Evolutionary conservation across 2,888 invertebrate species (phyloP).

Genomic region (Apoda limacodes): DNA sequence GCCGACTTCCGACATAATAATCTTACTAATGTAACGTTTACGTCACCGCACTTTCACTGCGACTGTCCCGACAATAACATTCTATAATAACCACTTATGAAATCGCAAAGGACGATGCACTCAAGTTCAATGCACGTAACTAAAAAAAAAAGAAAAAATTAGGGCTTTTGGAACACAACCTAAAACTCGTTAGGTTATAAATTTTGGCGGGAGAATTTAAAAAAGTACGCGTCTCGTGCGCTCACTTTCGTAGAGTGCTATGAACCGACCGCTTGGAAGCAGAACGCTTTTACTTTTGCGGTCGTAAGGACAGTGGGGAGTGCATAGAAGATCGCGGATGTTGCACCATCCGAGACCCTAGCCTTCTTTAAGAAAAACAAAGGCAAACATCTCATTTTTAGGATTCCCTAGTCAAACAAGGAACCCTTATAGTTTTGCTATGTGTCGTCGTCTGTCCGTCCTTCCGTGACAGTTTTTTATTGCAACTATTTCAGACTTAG

Average conservation of each 20-base stretch:
- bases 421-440: too few relatives aligned
- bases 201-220: constrained; percentile 44
- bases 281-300: constrained; percentile 59
- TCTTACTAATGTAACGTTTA: constrained; percentile 51
- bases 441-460: too few relatives aligned
- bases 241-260: constrained; percentile 51
- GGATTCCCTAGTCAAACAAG: too few relatives aligned
- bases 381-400: too few relatives aligned
- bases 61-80: constrained; percentile 41
- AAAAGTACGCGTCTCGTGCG: constrained; percentile 49
- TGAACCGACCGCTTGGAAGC: constrained; percentile 41
- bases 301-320: constrained; percentile 50
- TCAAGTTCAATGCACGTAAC: constrained; percentile 47
- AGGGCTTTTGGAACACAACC: constrained; percentile 21
- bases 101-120: constrained; percentile 40
- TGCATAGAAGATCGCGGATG: constrained; percentile 25
- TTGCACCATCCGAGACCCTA: constrained; percentile 27
- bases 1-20: constrained; percentile 54
- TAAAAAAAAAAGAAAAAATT: constrained; percentile 26
- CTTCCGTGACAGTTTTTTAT: too few relatives aligned
- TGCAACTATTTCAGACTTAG: too few relatives aligned
- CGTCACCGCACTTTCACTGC: constrained; percentile 65
- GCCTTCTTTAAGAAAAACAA: constrained; percentile 24
- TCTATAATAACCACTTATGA: constrained; percentile 51
- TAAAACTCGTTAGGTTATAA: constrained; percentile 18